Percentiles rank a stretch among this genome's conserved stretches.
Evolutionary conservation across 2,797 vertebrate genomes (phyloP).

Genomic region (Danio albolineatus): DNA sequence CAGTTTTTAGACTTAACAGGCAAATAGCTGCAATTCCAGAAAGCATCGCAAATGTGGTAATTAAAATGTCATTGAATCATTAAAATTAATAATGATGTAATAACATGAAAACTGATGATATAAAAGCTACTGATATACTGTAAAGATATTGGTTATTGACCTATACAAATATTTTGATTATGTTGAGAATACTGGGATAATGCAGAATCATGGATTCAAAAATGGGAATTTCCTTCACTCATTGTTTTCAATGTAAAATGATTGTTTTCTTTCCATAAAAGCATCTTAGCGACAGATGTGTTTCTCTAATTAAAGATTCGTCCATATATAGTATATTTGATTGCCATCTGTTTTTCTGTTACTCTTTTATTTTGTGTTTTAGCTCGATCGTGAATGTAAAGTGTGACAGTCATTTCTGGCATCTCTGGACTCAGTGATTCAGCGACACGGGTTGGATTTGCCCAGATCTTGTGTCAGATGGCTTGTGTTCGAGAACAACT

Average conservation of each 20-base stretch:
- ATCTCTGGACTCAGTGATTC: background rate
- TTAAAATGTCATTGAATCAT: too few relatives aligned
- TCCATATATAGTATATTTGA: background rate
- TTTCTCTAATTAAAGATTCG: background rate
- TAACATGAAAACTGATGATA: too few relatives aligned
- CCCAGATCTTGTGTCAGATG: slow-evolving; percentile 26
- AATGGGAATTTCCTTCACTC: too few relatives aligned
- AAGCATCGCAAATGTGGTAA: background rate
- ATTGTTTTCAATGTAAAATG: background rate
- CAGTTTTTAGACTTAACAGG: background rate
- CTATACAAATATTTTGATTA: background rate
- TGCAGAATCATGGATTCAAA: background rate
- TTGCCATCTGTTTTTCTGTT: slow-evolving; percentile 25
- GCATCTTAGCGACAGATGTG: background rate
- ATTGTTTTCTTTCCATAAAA: background rate
- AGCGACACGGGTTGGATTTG: background rate
- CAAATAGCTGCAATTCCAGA: background rate
- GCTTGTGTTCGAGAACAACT: slow-evolving; percentile 15
- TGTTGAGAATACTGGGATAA: background rate
- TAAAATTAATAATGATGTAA: too few relatives aligned
- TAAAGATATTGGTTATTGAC: too few relatives aligned
- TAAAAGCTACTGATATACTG: too few relatives aligned
- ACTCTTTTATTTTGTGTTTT: slow-evolving; percentile 8
- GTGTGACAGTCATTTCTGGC: background rate
- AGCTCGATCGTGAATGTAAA: slow-evolving; percentile 1